phyloP scores from a whole-genome alignment of 1,140 invertebrate species.

The Drosophila subobscura region DNA sequence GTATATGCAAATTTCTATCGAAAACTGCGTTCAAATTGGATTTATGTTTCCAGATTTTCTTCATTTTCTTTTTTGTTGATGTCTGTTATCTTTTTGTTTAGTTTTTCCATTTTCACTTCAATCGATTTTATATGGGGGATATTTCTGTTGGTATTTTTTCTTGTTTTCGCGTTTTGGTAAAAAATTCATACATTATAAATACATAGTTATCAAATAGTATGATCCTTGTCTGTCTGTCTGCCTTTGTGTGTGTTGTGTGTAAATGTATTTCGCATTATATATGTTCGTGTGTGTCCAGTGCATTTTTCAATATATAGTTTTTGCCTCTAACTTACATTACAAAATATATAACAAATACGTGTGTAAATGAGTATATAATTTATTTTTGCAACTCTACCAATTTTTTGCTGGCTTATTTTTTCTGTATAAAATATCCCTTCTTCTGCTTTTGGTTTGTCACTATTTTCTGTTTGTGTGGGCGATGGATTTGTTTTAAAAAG shows the following conservation, averaged over 20 bases:
- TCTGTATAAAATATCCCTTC: conserved; percentile 59
- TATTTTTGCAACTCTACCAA: conserved; percentile 46
- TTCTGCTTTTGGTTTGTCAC: conserved; percentile 34
- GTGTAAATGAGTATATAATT: conserved; percentile 66
- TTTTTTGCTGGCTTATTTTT: conserved; percentile 26
- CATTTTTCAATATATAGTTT: conserved; percentile 51
- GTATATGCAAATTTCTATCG: conserved; percentile 73
- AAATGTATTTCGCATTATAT: conserved; percentile 55
- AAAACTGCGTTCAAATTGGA: conserved; percentile 65
- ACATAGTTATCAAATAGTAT: conserved; percentile 82
- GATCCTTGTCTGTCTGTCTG: conserved; percentile 29
- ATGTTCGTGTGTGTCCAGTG: conserved; percentile 44
- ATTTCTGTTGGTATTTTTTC: conserved; percentile 19
- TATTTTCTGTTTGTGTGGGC: conserved; percentile 10
- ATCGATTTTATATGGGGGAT: conserved; percentile 13
- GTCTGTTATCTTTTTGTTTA: conserved; percentile 45
- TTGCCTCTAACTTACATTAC: conserved; percentile 78
- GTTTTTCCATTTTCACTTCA: conserved; percentile 40
- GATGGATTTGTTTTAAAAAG: conserved; percentile 1
- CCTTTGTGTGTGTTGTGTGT: conserved; percentile 34
- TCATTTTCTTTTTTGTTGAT: conserved; percentile 28
- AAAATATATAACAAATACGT: conserved; percentile 81
- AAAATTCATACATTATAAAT: conserved; percentile 83
- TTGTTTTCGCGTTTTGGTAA: conserved; percentile 62
- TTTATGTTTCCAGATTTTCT: conserved; percentile 23